Base-by-base conservation (phyloP, 2,888 invertebrate species). In the Hipparchia semele region DNA sequence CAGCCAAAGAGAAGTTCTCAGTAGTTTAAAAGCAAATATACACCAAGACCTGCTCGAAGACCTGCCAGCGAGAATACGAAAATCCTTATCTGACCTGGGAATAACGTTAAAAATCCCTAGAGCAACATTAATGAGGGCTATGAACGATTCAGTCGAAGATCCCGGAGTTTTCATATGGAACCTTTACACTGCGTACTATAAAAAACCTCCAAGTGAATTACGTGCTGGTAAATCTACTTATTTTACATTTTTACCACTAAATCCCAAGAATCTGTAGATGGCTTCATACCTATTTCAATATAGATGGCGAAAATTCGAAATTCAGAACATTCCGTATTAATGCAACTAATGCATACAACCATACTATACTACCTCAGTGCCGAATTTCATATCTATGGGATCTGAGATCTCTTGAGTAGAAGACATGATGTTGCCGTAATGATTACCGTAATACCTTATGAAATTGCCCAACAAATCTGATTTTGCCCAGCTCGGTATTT, bases 151-250 rank as follows among this genome's bases (percentile, higher is more conserved):
- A 1, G 65, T 83, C 10, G 85, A 86, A 68, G 92, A 94, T 61
- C 86, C 93, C 1, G 92, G 92, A 1, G 80, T 91, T n/a, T 94
- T 94, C 79, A 86, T 94, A 72, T 93, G 93, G 92, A 86, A 86
- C 78, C 82, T 94, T 0, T 94, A 91, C 71, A 82, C 83, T 13
- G 81, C 83, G 8, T 74, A 88, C 73, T 93, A 90, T 79, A 89
- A 90, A 73, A 80, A 73, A 60, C 78, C 90, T 9, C 93, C 94
- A 0, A 90, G 83, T 77, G 83, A 86, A 76, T 78, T 88, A 69
- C 82, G 82, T 75, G 73, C 79, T 73, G 80, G 90, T 90, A 78
- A 83, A 12, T 69, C 33, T 58, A 10, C n/a, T 66, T 8, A 7
- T 69, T 12, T 13, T 54, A 7, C 49, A 54, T 54, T 12, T 54